Conservation (phyloP, 2,797 vertebrate species). For the Schizopygopsis pylzovi region DNA sequence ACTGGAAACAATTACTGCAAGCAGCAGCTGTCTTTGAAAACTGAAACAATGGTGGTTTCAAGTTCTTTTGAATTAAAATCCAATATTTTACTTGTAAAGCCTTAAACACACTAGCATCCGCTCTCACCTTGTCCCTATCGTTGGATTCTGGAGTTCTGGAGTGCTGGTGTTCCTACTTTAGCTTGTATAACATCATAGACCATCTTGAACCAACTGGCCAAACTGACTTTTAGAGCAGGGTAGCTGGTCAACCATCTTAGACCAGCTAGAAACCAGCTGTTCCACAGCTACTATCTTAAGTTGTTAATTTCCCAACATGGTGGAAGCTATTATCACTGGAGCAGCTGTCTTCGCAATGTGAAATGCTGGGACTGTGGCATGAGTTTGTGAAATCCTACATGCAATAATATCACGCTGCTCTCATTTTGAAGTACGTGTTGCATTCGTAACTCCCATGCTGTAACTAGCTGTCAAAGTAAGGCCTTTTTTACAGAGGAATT, state of each 20-base stretch:
- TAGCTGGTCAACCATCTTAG: constrained; percentile 2
- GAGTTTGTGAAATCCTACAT: constrained; percentile 35
- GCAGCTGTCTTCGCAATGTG: constrained; percentile 11
- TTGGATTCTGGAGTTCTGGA: neutral
- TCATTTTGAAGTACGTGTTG: constrained; percentile 11
- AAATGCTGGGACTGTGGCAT: constrained; percentile 33
- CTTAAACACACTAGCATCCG: neutral
- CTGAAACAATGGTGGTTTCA: neutral
- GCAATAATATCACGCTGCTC: neutral
- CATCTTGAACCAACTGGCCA: neutral
- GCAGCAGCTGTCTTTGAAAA: constrained; percentile 8
- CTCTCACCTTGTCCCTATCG: neutral
- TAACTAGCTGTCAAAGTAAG: constrained; percentile 27
- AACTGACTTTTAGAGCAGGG: neutral
- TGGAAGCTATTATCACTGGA: constrained; percentile 36
- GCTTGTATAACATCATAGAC: neutral
- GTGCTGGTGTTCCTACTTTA: neutral
- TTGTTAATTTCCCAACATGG: constrained; percentile 12
- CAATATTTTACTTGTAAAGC: neutral
- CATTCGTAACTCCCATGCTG: neutral
- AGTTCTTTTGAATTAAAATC: neutral
- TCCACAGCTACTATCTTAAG: neutral
- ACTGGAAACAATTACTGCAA: constrained; percentile 22
- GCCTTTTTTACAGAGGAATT: constrained; percentile 65
- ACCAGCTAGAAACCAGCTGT: neutral